Evolutionary conservation across 2,888 invertebrate genomes (phyloP).

Genomic region (Abrostola tripartita): DNA sequence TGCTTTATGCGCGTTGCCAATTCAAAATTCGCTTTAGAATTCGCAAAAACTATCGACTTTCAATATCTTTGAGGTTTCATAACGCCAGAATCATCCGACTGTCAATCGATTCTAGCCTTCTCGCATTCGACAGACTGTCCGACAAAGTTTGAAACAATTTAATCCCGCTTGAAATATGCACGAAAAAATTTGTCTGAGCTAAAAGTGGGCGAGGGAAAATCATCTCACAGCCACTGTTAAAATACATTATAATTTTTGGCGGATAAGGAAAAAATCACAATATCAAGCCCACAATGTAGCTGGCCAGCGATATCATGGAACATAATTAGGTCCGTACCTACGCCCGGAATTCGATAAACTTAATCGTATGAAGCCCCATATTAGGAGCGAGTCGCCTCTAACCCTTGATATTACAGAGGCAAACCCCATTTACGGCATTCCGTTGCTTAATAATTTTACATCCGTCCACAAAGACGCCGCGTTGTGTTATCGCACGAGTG

Average conservation of each 20-base stretch:
- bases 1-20: constrained; percentile 68
- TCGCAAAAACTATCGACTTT: constrained; percentile 55
- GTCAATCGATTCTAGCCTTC: constrained; percentile 72
- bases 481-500: constrained; percentile 84
- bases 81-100: constrained; percentile 65
- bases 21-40: constrained; percentile 47
- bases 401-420: constrained; percentile 72
- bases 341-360: constrained; percentile 66
- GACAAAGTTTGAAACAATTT: constrained; percentile 80
- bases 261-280: constrained; percentile 52
- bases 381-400: constrained; percentile 62
- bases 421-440: constrained; percentile 76
- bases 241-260: constrained; percentile 55
- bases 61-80: constrained; percentile 64
- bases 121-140: constrained; percentile 71
- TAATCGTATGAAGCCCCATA: constrained; percentile 66
- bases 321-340: constrained; percentile 59
- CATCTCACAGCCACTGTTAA: constrained; percentile 54
- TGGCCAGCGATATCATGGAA: constrained; percentile 50
- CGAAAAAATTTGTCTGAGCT: constrained; percentile 69
- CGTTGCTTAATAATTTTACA: constrained; percentile 84
- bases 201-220: constrained; percentile 61
- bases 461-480: constrained; percentile 82
- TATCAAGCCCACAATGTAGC: constrained; percentile 44
- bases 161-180: constrained; percentile 78